Evolutionary conservation across 2,113 vertebrate species (phyloP).

Genomic region (Thomomys bottae): DNA sequence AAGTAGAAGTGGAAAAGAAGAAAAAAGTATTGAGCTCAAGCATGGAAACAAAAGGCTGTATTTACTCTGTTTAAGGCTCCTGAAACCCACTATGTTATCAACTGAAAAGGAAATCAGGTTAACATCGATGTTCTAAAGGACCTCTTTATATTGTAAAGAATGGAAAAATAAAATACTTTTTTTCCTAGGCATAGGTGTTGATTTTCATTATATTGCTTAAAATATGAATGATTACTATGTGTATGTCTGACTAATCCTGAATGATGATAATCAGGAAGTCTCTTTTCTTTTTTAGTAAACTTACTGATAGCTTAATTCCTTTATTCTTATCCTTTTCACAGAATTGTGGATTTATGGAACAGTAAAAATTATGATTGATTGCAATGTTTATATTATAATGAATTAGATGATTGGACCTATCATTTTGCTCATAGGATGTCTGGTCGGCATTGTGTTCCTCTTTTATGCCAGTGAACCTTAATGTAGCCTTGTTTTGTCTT

Average conservation of each 20-base stretch:
- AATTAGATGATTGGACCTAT: conserved; percentile 63
- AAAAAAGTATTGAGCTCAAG: neutral
- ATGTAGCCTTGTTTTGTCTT: neutral
- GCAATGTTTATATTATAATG: conserved; percentile 75
- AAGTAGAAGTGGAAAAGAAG: neutral
- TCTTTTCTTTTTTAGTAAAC: conserved; percentile 71
- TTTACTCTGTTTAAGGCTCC: neutral
- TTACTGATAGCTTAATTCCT: conserved; percentile 71
- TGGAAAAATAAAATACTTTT: conserved; percentile 71
- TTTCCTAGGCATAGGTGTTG: conserved; percentile 71
- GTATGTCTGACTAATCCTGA: conserved; percentile 80
- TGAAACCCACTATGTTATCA: conserved; percentile 41
- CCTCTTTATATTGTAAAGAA: conserved; percentile 62
- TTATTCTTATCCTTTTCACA: conserved; percentile 70
- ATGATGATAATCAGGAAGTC: conserved; percentile 76
- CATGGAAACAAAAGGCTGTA: neutral
- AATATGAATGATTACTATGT: conserved; percentile 80
- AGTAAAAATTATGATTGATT: conserved; percentile 80
- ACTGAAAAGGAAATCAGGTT: conserved; percentile 77
- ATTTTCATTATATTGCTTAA: conserved; percentile 81
- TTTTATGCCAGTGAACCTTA: neutral
- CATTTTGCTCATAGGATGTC: conserved; percentile 32
- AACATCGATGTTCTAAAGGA: conserved; percentile 51
- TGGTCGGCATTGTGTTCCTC: neutral
- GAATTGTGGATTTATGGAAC: conserved; percentile 66